A percentile compares a stretch with the other conserved stretches of the same genome.
Conservation (phyloP, 2,113 vertebrate species). For the Larimichthys polyactis region DNA sequence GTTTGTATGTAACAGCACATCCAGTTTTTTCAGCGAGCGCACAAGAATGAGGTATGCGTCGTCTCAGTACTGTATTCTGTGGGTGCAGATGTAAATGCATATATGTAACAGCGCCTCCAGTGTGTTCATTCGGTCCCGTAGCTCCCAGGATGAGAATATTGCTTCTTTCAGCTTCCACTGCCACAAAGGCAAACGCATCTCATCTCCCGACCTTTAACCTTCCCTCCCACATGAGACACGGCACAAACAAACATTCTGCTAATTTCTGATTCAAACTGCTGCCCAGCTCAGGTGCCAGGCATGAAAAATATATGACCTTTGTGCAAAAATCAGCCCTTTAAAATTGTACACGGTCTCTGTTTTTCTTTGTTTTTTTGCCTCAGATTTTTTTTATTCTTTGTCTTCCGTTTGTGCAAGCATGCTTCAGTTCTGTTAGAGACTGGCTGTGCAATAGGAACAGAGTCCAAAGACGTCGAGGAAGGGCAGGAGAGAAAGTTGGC, state of each 20-base stretch:
- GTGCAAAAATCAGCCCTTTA: conserved; percentile 84
- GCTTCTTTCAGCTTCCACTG: conserved; percentile 59
- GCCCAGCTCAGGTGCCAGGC: conserved; percentile 52
- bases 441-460: conserved; percentile 56
- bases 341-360: conserved; percentile 43
- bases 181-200: not conserved
- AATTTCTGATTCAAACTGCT: conserved; percentile 58
- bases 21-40: conserved; percentile 37
- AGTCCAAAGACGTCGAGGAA: conserved; percentile 27
- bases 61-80: conserved; percentile 22
- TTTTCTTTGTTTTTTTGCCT: conserved; percentile 52
- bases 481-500: conserved; percentile 23
- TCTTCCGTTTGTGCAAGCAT: conserved; percentile 76
- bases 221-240: not conserved
- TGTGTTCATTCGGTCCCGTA: conserved; percentile 24
- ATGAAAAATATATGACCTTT: conserved; percentile 67
- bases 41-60: conserved; percentile 44
- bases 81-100: conserved; percentile 57
- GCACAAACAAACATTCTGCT: conserved; percentile 47
- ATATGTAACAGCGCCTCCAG: conserved; percentile 76
- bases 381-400: conserved; percentile 36
- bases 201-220: not conserved
- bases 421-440: conserved; percentile 67
- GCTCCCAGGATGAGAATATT: conserved; percentile 67
- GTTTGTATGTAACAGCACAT: conserved; percentile 66